Percentiles rank a stretch among this genome's conserved stretches.
Conservation (phyloP, 1,140 invertebrate species). For the Papilio polytes region DNA sequence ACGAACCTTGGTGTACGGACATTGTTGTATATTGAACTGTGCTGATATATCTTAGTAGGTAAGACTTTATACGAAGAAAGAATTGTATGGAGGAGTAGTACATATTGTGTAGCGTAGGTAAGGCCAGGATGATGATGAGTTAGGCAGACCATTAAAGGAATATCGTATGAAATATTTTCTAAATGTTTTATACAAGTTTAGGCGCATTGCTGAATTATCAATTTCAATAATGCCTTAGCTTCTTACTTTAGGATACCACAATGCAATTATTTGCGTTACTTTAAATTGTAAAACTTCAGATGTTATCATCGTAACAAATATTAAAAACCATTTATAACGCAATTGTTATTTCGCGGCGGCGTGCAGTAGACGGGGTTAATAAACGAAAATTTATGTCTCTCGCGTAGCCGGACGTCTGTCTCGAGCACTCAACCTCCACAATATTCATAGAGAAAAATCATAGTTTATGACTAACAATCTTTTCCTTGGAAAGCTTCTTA, state of each 20-base stretch:
- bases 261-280: background rate
- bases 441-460: conserved; percentile 77
- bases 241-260: no score
- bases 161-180: no score
- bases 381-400: conserved; percentile 64
- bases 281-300: background rate
- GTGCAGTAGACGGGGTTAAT: conserved; percentile 45
- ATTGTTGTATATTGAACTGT: conserved; percentile 20
- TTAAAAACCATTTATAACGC: conserved; percentile 15
- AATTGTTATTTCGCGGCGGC: conserved; percentile 14
- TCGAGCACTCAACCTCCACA: conserved; percentile 64
- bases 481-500: conserved; percentile 72
- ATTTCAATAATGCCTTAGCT: background rate
- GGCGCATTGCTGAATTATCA: conserved; percentile 34
- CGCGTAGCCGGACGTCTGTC: conserved; percentile 59
- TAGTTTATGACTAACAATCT: conserved; percentile 78
- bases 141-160: no score
- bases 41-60: background rate
- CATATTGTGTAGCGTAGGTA: no score
- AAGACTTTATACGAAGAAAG: no score
- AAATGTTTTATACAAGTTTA: no score
- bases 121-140: no score
- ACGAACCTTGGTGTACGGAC: conserved; percentile 39
- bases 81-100: no score
- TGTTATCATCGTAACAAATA: conserved; percentile 1